Base-by-base conservation (phyloP, 1,140 invertebrate genomes). In the Drosophila mauritiana region DNA sequence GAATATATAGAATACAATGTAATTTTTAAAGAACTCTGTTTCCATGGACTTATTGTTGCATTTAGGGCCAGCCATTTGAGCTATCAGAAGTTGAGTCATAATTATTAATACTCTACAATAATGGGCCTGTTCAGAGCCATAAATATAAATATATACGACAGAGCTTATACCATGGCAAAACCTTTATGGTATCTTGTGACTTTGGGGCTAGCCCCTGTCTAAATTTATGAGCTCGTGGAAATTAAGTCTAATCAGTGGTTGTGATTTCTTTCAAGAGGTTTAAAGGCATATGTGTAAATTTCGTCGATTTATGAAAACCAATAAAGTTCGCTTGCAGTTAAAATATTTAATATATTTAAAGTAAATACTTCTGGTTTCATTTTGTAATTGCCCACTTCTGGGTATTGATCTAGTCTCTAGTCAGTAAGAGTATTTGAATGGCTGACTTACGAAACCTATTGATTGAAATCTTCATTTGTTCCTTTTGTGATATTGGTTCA, bases 241-340 rank as follows among this genome's bases (percentile, higher is more conserved):
- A 82, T 86, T 85, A 85, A 61, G 69, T 65, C 70, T 82, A 85
- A 88, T 86, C 82, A 78, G 67, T 57, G 61, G 83, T 68, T 83
- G 69, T 88, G 82, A 86, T 86, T 85, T 75, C 36, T 22, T 46
- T 13, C 20, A 58, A 49, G 72, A 39, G 62, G 56, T 65, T 59
- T 22, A 8, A 2, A 49, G 40, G 58, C 39, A 12, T 13, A 7
- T 72, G 11, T 25, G 5, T n/a, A n/a, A 7, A 12, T 17, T 15
- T 40, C 20, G 20, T 22, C 20, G 20, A 22, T 22, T 1, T 22
- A 22, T 22, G 20, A 22, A 22, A 22, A 22, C 20, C 2, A 31
- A 31, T 31, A 3, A 31, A 31, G 31, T 10, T 31, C 31, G 0
- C 31, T 31, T 31, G 31, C 6, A 31, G 27, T 27, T 27, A 7